A percentile compares a stretch with the other conserved stretches of the same genome.
Conservation (phyloP, 2,888 invertebrate species). For the Leptopilina myrica region DNA sequence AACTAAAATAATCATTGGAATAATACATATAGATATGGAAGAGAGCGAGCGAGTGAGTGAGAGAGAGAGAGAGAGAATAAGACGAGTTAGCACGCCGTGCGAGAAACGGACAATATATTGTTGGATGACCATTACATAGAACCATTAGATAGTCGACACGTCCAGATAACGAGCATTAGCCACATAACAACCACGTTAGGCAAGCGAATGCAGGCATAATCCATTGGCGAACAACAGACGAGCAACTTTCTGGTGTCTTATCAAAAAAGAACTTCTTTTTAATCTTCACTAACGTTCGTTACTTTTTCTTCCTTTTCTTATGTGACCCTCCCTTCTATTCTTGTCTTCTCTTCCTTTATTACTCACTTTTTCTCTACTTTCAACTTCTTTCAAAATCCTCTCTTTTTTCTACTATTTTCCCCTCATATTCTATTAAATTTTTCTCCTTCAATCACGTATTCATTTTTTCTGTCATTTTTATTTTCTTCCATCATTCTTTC, state of each 20-base stretch:
- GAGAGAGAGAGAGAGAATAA: slow-evolving; percentile 42
- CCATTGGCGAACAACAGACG: neutral
- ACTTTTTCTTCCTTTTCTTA: neutral
- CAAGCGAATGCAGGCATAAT: slow-evolving; percentile 54
- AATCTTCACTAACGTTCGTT: neutral
- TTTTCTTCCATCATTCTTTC: too few species aligned
- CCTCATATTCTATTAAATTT: too few species aligned
- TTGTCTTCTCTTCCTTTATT: too few species aligned
- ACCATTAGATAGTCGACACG: slow-evolving; percentile 76
- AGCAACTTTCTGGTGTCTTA: slow-evolving; percentile 20
- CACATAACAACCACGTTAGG: slow-evolving; percentile 69
- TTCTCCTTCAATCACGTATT: too few species aligned
- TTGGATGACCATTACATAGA: slow-evolving; percentile 73
- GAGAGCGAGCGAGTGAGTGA: too few species aligned
- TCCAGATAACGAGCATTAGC: slow-evolving; percentile 77
- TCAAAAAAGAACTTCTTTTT: slow-evolving; percentile 20
- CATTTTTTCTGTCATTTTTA: too few species aligned
- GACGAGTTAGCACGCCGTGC: slow-evolving; percentile 61
- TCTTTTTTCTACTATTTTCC: too few species aligned
- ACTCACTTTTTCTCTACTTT: too few species aligned
- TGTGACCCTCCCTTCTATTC: neutral
- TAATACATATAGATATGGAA: slow-evolving; percentile 64
- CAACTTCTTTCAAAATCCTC: too few species aligned
- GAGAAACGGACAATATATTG: slow-evolving; percentile 75
- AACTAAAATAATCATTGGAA: slow-evolving; percentile 71